Evolutionary conservation across 2,797 vertebrate genomes (phyloP).

Genomic region (Echeneis naucrates): DNA sequence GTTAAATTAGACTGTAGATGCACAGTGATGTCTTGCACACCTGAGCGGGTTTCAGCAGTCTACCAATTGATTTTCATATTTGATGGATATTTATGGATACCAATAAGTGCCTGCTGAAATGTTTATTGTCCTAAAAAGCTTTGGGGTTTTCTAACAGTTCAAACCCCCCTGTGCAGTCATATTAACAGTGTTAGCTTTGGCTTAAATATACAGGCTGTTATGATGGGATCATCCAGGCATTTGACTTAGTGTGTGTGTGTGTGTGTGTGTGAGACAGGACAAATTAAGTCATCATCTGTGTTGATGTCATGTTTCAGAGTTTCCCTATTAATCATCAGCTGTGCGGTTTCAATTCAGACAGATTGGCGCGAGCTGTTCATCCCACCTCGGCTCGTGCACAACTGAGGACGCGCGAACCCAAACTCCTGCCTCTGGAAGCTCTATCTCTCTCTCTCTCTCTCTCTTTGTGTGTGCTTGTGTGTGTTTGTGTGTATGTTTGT

Average conservation of each 20-base stretch:
- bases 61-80: not conserved
- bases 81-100: not conserved
- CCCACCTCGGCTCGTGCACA: slow-evolving; percentile 29
- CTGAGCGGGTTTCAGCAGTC: not conserved
- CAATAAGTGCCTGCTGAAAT: not conserved
- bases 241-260: no score
- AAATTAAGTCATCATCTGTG: not conserved
- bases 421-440: slow-evolving; percentile 6
- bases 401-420: slow-evolving; percentile 18
- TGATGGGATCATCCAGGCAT: no score
- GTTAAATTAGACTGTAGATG: no score
- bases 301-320: rapidly evolving
- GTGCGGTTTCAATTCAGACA: not conserved
- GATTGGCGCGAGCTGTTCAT: slow-evolving; percentile 7
- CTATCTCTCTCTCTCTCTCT: not conserved
- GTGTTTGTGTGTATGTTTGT: no score
- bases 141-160: not conserved
- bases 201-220: not conserved
- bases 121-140: not conserved
- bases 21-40: no score
- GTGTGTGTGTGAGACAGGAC: not conserved
- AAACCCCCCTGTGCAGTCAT: no score
- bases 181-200: no score
- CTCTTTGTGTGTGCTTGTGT: no score
- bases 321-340: not conserved